These are phyloP conservation scores for Cyprinodon variegatus DNA, from an alignment of 2,113 vertebrate genomes.

Conservation along the genomic window DNA sequence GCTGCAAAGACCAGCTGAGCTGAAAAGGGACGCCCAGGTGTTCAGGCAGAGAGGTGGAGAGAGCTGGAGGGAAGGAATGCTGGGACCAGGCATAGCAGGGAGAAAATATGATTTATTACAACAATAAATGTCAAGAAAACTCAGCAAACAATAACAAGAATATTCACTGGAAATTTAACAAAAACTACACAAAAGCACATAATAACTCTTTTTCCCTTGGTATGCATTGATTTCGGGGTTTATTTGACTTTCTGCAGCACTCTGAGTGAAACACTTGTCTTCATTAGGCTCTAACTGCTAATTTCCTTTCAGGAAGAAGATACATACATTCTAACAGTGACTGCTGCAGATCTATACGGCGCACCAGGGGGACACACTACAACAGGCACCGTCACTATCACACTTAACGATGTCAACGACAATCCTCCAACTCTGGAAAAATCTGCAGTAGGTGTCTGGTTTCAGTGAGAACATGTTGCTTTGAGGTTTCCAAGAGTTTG, in stretches of 20 bases:
- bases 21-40: too few relatives aligned
- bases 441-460: constrained; percentile 75
- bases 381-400: constrained; percentile 80
- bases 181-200: background rate
- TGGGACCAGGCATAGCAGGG: too few relatives aligned
- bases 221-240: background rate
- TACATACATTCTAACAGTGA: constrained; percentile 82
- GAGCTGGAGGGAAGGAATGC: too few relatives aligned
- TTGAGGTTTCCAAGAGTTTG: background rate
- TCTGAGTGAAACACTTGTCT: constrained; percentile 7
- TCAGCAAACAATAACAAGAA: too few relatives aligned
- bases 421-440: constrained; percentile 85
- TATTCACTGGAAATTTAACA: too few relatives aligned
- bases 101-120: too few relatives aligned
- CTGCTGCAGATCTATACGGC: constrained; percentile 86
- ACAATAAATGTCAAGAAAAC: too few relatives aligned
- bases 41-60: too few relatives aligned
- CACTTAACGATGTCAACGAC: constrained; percentile 89
- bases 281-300: background rate
- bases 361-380: constrained; percentile 72
- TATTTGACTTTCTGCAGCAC: background rate
- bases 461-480: background rate
- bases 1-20: too few relatives aligned
- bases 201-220: background rate
- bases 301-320: constrained; percentile 74